A percentile compares a stretch with the other conserved stretches of the same genome.
phyloP scores from a whole-genome alignment of 2,888 invertebrate genomes.

The Leptothorax acervorum region DNA sequence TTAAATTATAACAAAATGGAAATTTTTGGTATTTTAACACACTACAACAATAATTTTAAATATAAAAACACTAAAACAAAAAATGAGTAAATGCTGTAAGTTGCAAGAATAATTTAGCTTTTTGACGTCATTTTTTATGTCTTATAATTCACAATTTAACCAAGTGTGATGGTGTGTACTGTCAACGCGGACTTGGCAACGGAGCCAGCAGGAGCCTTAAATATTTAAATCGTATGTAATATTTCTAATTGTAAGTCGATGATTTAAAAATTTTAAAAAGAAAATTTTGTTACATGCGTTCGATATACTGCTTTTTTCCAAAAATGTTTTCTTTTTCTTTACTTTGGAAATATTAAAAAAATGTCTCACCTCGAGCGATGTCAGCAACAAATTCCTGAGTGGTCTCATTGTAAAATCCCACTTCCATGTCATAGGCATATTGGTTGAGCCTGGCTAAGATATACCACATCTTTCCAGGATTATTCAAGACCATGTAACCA shows the following conservation, averaged over 20 bases:
- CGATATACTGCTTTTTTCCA: not conserved
- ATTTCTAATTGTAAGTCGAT: not conserved
- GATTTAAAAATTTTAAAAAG: not conserved
- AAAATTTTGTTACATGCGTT: not conserved
- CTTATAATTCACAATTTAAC: too few relatives aligned
- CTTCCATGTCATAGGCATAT: not conserved
- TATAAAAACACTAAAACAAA: too few relatives aligned
- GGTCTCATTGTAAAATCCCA: too few relatives aligned
- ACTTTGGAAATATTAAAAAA: not conserved
- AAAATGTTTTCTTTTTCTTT: not conserved
- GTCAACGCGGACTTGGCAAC: too few relatives aligned
- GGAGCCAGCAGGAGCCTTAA: too few relatives aligned
- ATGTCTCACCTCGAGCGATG: constrained; percentile 90
- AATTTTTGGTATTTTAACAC: too few relatives aligned
- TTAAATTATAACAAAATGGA: too few relatives aligned
- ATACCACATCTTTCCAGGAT: not conserved
- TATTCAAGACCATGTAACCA: constrained; percentile 90
- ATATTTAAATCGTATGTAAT: not conserved
- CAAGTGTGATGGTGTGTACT: too few relatives aligned
- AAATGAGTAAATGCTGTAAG: too few relatives aligned
- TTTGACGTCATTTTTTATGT: too few relatives aligned
- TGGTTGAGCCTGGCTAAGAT: not conserved
- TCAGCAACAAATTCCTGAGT: constrained; percentile 86
- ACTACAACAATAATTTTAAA: too few relatives aligned
- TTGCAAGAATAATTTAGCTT: too few relatives aligned